Evolutionary conservation across 2,113 vertebrate genomes (phyloP), one percentile per base, ranked within the genome.

Genomic region (Sylvicapra grimmia): DNA sequence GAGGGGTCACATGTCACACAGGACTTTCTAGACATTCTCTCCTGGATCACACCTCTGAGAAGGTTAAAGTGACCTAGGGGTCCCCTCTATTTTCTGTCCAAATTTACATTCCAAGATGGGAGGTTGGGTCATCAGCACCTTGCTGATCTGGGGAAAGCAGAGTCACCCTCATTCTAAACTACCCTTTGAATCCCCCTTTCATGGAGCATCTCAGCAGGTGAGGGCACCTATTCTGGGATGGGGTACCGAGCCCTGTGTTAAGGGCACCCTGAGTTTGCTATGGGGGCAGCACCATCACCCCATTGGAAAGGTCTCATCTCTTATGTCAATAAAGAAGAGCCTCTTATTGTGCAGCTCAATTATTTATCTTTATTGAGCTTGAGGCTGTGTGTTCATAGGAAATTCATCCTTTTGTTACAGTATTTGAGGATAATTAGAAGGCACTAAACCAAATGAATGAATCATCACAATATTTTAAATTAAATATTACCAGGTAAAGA

Each of bases 391-490:
- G 49, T 61, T 86, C 89, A 63, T 9, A 47, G 59, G 63, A 93
- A 96, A 97, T 59, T 72, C 89, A 56, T 31, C 88, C 85, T 68
- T 95, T 97, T 95, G 44, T 94, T 63, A 68, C 25, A 61, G 4
- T 0, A 5, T 96, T 59, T 59, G 85, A 83, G 21, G 59, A 90
- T 97, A 98, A 97, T 96, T 91, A 95, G 85, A 93, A 97, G 75
- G 59, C 65, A 86, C 59, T 63, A 94, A 96, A 95, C 27, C 51
- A 47, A 86, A 87, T 53, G 94, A 97, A 77, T 88, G 95, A 93
- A 92, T 95, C 82, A 79, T 97, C 94, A 91, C 87, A 96, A 97
- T 91, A 95, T 86, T 96, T 94, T 97, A 59, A 97, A 97, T 97
- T 98, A 98, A 97, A 96, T 98, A 97, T 97, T 59, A 59, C 88